Evolutionary conservation across 2,888 invertebrate species (phyloP), one percentile per base, ranked within the genome.

Genomic region (Drosophila mulleri): DNA sequence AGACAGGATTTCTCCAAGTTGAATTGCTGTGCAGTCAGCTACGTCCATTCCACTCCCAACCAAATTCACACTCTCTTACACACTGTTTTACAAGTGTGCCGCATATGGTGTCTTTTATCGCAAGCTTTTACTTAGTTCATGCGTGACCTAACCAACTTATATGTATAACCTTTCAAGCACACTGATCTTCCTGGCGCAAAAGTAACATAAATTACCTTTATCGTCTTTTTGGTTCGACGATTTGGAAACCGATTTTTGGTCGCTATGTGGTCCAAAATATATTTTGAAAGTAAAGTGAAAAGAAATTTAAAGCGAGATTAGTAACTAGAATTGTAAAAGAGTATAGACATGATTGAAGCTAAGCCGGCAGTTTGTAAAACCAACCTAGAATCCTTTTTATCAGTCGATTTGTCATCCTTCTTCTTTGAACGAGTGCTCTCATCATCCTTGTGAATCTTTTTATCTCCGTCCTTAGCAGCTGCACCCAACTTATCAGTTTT

Each of bases 311-410:
- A 47, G 20, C 12, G 8, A 53, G 3, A 62, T 72, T 66, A 69
- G 41, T 50, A 35, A 64, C 69, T 60, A 65, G 44, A 42, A 32
- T 18, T 8, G 8, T 16, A 20, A 26, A 1, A 14, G 2, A 29
- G 35, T 6, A 29, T n/a, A 16, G 11, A 1, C 16, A 4, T 6
- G 7, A 18, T 16, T 14, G 9, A 20, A 20, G 6, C 12, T 16
- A 20, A 20, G 14, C 12, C 5, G 6, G 4, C 2, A 6, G 8
- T 14, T 23, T 4, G 2, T 16, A 0, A 1, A 93, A 93, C 88
- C 68, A 93, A 94, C 94, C 94, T 93, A 92, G 94, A 93, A 83
- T 95, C 91, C 92, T 94, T 95, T 92, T 92, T 92, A 53, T 92
- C 93, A 72, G 94, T 93, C 62, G 90, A 75, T 76, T 91, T 94